Percentiles rank a stretch among this genome's conserved stretches.
These are phyloP conservation scores for Aplocera efformata DNA, from an alignment of 2,888 invertebrate species.

Conservation along the genomic window DNA sequence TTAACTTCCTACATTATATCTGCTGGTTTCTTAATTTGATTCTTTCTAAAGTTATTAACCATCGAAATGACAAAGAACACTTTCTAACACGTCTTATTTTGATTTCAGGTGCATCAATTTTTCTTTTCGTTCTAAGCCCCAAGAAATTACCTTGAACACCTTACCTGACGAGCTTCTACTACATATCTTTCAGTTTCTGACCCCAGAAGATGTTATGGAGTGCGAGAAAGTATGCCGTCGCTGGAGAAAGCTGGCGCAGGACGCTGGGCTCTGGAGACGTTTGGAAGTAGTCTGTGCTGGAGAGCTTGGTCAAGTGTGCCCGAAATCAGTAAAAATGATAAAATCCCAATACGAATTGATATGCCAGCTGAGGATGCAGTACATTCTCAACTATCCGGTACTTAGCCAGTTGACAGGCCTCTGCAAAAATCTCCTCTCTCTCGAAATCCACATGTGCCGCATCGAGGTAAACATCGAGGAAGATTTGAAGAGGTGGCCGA, in stretches of 20 bases:
- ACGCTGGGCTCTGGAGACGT: slow-evolving; percentile 55
- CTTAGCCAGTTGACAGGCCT: slow-evolving; percentile 52
- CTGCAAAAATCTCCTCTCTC: slow-evolving; percentile 54
- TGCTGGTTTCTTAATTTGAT: no score
- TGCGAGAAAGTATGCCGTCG: slow-evolving; percentile 60
- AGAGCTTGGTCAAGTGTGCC: slow-evolving; percentile 56
- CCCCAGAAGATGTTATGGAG: slow-evolving; percentile 51
- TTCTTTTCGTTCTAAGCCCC: slow-evolving; percentile 23
- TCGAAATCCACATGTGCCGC: slow-evolving; percentile 70
- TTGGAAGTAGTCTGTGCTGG: slow-evolving; percentile 59
- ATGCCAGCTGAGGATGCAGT: slow-evolving; percentile 57
- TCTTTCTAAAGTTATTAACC: no score
- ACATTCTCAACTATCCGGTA: slow-evolving; percentile 55
- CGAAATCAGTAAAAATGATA: slow-evolving; percentile 52
- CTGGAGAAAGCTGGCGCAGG: slow-evolving; percentile 58
- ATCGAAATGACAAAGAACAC: no score
- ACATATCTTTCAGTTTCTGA: slow-evolving; percentile 58
- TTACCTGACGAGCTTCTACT: slow-evolving; percentile 67
- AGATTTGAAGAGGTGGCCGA: slow-evolving; percentile 53
- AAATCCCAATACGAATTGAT: slow-evolving; percentile 52
- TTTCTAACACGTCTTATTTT: no score
- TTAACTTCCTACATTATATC: not conserved
- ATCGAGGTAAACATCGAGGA: slow-evolving; percentile 56
- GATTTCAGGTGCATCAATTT: slow-evolving; percentile 23
- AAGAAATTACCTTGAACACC: slow-evolving; percentile 35